Percentiles rank a stretch among this genome's conserved stretches.
Conservation (phyloP, 2,888 invertebrate genomes). For the Mystacides longicornis region DNA sequence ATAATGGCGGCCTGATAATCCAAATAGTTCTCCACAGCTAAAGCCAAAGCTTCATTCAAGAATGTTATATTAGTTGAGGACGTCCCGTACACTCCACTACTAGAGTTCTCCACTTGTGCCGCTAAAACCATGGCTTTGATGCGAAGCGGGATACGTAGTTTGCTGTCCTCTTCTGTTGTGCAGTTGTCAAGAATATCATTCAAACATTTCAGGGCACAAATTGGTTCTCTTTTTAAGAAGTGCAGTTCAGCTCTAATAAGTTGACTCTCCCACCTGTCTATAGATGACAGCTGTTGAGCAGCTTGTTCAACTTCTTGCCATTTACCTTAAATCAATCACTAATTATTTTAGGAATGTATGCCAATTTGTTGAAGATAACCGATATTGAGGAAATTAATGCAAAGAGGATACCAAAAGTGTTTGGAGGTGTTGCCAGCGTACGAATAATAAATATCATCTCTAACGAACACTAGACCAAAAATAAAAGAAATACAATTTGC, state of each 20-base stretch:
- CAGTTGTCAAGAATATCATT: constrained; percentile 48
- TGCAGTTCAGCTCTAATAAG: constrained; percentile 50
- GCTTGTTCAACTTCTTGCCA: constrained; percentile 64
- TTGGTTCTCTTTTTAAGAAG: constrained; percentile 47
- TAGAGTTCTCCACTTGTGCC: constrained; percentile 58
- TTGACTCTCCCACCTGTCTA: constrained; percentile 61
- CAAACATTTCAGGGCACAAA: constrained; percentile 42
- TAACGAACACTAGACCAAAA: too few relatives aligned
- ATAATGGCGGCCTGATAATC: constrained; percentile 68
- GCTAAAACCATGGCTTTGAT: constrained; percentile 63
- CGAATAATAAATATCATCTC: too few relatives aligned
- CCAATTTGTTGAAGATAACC: not conserved
- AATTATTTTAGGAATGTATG: not conserved
- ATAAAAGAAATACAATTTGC: too few relatives aligned
- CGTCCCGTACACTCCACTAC: constrained; percentile 48
- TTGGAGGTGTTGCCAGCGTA: too few relatives aligned
- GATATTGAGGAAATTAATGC: too few relatives aligned
- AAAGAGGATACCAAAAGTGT: too few relatives aligned
- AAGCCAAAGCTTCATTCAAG: constrained; percentile 63
- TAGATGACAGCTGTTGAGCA: constrained; percentile 59
- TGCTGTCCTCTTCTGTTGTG: constrained; percentile 45
- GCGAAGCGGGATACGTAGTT: constrained; percentile 48
- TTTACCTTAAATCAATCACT: constrained; percentile 42
- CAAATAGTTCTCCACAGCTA: constrained; percentile 67
- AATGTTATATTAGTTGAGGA: constrained; percentile 46